Conservation (phyloP, 37 sponge, comb jelly and placozoan species). For the Haliclona indistincta region DNA sequence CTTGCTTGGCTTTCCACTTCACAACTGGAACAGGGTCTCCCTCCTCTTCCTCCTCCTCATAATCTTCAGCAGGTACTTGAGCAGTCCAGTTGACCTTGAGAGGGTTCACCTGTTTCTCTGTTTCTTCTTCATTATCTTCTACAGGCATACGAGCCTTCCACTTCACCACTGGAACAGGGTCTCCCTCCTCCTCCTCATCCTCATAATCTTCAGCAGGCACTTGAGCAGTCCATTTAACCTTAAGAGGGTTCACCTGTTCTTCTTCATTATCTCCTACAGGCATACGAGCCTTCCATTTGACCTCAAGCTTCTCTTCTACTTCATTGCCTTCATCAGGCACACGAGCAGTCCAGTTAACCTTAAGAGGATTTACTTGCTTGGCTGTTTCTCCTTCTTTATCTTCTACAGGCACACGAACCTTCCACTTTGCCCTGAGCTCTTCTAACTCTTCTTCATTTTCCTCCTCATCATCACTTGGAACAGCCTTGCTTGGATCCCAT, state of each 20-base stretch:
- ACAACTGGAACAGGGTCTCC: slow-evolving; percentile 1
- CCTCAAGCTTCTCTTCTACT: not conserved
- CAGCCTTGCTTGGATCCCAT: slow-evolving; percentile 18
- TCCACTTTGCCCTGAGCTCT: slow-evolving; percentile 36
- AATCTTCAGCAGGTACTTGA: slow-evolving; percentile 1
- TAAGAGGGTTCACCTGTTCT: not conserved
- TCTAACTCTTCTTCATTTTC: slow-evolving; percentile 7
- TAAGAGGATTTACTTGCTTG: not conserved
- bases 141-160: not conserved
- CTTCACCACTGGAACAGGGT: not conserved
- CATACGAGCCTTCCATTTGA: slow-evolving; percentile 1
- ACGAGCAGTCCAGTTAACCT: not conserved
- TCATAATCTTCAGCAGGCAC: not conserved
- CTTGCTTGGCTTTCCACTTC: not conserved
- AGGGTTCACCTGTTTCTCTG: not conserved
- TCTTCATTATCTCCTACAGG: not conserved
- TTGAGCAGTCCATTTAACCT: slow-evolving; percentile 29
- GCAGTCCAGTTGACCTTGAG: slow-evolving; percentile 24
- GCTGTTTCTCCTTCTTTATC: not conserved
- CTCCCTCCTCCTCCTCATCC: not conserved
- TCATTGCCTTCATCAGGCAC: not conserved
- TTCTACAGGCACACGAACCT: not conserved
- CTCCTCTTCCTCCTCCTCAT: not conserved
- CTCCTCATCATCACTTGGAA: slow-evolving; percentile 24
- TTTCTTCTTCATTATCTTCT: slow-evolving; percentile 1